Percentiles rank a stretch among this genome's conserved stretches.
These are phyloP conservation scores for Leptopilina myrica DNA, from an alignment of 2,888 invertebrate genomes.

Conservation along the genomic window DNA sequence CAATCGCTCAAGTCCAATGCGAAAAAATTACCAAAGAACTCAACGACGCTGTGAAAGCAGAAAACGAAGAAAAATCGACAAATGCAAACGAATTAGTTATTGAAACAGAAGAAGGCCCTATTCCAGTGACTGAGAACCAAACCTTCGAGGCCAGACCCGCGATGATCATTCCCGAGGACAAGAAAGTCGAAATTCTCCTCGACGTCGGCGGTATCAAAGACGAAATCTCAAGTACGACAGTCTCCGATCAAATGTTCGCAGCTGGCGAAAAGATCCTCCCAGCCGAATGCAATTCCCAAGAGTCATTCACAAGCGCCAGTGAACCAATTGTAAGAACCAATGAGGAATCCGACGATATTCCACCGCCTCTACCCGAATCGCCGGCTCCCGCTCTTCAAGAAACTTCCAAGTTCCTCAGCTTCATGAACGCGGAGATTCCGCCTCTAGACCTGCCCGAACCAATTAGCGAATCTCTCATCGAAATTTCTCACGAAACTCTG, in stretches of 20 bases:
- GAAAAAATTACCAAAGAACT: neutral
- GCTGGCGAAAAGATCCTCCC: slow-evolving; percentile 17
- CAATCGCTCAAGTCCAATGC: neutral
- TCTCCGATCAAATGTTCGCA: slow-evolving; percentile 22
- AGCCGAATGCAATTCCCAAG: neutral
- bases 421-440: slow-evolving; percentile 49
- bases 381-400: slow-evolving; percentile 53
- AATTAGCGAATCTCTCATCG: neutral
- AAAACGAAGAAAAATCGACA: neutral
- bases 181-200: slow-evolving; percentile 46
- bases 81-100: slow-evolving; percentile 52
- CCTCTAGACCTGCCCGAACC: neutral
- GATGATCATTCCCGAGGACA: slow-evolving; percentile 59
- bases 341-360: slow-evolving; percentile 54
- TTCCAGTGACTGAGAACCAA: slow-evolving; percentile 58
- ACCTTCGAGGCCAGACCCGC: slow-evolving; percentile 59
- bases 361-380: slow-evolving; percentile 65
- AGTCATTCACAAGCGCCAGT: slow-evolving; percentile 10
- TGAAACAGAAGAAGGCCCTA: slow-evolving; percentile 65
- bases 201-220: slow-evolving; percentile 42
- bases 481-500: neutral
- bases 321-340: neutral
- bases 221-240: slow-evolving; percentile 19
- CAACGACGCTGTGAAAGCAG: neutral
- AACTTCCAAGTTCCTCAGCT: slow-evolving; percentile 52